Conservation (phyloP, 2,888 invertebrate species). For the Meloe dianella region DNA sequence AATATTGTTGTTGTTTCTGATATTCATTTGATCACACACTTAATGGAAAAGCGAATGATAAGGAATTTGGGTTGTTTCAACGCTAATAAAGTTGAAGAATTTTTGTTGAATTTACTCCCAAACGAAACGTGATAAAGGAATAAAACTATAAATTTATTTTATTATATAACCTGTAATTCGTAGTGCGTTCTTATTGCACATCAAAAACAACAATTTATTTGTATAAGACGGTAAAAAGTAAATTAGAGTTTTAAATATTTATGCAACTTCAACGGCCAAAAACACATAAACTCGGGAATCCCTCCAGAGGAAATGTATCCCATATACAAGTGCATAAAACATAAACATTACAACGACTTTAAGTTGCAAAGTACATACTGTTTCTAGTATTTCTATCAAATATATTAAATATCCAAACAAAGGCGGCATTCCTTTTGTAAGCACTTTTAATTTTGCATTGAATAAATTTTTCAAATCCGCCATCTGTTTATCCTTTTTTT, state of each 20-base stretch:
- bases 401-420: not conserved
- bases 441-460: not conserved
- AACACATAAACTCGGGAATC: conserved; percentile 32
- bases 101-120: not conserved
- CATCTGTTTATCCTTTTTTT: not conserved
- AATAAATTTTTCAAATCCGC: not conserved
- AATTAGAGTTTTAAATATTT: conserved; percentile 36
- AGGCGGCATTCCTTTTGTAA: too few relatives aligned
- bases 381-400: not conserved
- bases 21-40: not conserved
- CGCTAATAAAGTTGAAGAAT: not conserved
- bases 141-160: conserved; percentile 7
- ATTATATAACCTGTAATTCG: not conserved
- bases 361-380: not conserved
- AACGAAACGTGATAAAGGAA: not conserved
- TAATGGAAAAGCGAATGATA: not conserved
- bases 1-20: not conserved
- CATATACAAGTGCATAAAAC: conserved; percentile 35
- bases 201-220: conserved; percentile 27
- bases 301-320: conserved; percentile 23
- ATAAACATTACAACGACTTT: conserved; percentile 29
- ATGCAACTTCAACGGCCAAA: conserved; percentile 31
- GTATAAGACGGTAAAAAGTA: conserved; percentile 28
- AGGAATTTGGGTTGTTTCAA: not conserved
- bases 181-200: conserved; percentile 14